Conservation (phyloP, 2,888 invertebrate species). For the Bugulina stolonifera region DNA sequence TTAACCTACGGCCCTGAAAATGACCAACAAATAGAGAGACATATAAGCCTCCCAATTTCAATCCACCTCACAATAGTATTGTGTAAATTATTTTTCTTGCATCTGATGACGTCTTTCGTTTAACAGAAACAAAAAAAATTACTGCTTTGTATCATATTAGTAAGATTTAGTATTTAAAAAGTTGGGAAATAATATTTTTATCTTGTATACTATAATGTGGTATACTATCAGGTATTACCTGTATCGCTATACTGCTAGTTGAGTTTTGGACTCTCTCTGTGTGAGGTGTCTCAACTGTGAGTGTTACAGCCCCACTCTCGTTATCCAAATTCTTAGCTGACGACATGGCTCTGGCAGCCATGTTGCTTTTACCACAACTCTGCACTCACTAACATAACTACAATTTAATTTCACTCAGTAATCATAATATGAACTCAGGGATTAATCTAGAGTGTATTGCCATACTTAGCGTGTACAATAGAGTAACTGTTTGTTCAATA, state of each 20-base stretch:
- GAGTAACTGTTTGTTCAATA: not conserved
- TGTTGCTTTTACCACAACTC: not conserved
- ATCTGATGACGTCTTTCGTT: too few relatives aligned
- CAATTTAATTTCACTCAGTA: too few relatives aligned
- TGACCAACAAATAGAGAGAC: too few relatives aligned
- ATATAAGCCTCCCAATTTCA: too few relatives aligned
- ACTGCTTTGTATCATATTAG: too few relatives aligned
- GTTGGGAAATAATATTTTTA: not conserved
- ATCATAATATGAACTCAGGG: too few relatives aligned
- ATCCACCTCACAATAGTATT: too few relatives aligned
- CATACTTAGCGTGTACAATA: not conserved
- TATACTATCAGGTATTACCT: not conserved
- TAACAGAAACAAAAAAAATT: too few relatives aligned
- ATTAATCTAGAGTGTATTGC: too few relatives aligned
- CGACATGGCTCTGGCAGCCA: not conserved
- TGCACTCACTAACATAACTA: not conserved
- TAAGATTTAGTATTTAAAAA: not conserved
- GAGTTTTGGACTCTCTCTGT: not conserved
- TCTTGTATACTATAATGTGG: not conserved
- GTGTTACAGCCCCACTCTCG: too few relatives aligned
- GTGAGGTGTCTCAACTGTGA: slow-evolving; percentile 20
- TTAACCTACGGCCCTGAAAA: too few relatives aligned
- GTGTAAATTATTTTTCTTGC: too few relatives aligned
- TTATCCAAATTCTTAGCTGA: not conserved
- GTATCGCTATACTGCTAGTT: not conserved